A percentile compares a stretch with the other conserved stretches of the same genome.
These are phyloP conservation scores for Grammomys dolichurus DNA, from an alignment of 2,113 vertebrate genomes.

Conservation along the genomic window DNA sequence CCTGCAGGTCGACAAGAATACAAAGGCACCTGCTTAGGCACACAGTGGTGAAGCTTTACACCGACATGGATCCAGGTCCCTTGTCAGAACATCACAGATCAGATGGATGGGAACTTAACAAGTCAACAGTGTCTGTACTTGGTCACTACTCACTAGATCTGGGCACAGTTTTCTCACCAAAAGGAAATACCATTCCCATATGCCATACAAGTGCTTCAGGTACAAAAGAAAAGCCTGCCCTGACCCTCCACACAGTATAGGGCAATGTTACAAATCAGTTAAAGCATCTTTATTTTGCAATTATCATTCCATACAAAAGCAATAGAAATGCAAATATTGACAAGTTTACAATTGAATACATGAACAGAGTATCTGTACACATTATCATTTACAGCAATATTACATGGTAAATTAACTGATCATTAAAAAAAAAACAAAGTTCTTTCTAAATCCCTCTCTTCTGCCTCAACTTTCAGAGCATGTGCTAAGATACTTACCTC, in stretches of 20 bases:
- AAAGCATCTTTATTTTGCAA: conserved; percentile 80
- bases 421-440: conserved; percentile 69
- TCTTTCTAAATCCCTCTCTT: not conserved
- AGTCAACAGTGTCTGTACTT: not conserved
- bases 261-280: not conserved
- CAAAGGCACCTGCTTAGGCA: not conserved
- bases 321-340: conserved; percentile 81
- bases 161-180: not conserved
- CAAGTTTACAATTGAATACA: conserved; percentile 68
- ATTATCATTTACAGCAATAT: conserved; percentile 85
- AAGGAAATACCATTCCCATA: not conserved
- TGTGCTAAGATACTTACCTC: conserved; percentile 7
- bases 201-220: not conserved
- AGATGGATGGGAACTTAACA: no score
- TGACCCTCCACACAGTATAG: not conserved
- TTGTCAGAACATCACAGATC: not conserved
- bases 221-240: accelerated
- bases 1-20: not conserved
- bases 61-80: not conserved
- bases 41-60: no score
- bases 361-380: conserved; percentile 84
- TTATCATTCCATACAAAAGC: conserved; percentile 83
- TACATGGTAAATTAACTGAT: conserved; percentile 76
- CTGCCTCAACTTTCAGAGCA: conserved; percentile 49
- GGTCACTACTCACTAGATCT: no score